These are phyloP conservation scores for Iphiclides podalirius DNA, from an alignment of 2,888 invertebrate genomes.

Conservation along the genomic window DNA sequence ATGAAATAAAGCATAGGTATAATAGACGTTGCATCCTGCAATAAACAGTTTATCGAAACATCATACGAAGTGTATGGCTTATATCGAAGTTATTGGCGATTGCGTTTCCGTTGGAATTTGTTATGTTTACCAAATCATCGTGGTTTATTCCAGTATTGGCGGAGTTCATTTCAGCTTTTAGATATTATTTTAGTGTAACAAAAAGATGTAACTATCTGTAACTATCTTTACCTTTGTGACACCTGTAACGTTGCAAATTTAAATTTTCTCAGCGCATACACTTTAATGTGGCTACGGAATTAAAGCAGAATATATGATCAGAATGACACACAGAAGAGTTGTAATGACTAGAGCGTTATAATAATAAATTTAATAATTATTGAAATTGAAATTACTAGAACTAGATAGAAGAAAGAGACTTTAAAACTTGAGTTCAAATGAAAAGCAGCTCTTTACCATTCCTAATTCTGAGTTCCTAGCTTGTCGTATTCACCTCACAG, in stretches of 20 bases:
- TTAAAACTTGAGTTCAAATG: neutral
- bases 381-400: too few species aligned
- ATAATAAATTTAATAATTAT: too few species aligned
- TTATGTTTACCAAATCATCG: slow-evolving; percentile 6
- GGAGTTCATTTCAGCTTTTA: neutral
- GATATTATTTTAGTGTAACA: too few species aligned
- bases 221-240: too few species aligned
- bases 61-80: slow-evolving; percentile 15
- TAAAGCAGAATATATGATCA: too few species aligned
- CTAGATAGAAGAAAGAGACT: too few species aligned
- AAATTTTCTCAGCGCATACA: too few species aligned
- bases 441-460: neutral
- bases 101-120: neutral
- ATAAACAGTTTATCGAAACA: slow-evolving; percentile 26
- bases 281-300: too few species aligned
- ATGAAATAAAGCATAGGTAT: slow-evolving; percentile 29
- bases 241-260: too few species aligned
- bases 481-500: slow-evolving; percentile 26
- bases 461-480: slow-evolving; percentile 11
- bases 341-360: too few species aligned
- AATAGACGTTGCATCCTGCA: slow-evolving; percentile 19
- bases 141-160: slow-evolving; percentile 1
- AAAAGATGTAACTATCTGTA: too few species aligned
- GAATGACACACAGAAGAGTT: too few species aligned
- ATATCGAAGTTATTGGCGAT: slow-evolving; percentile 12